Conservation (phyloP, 2,888 invertebrate species). For the Spodoptera littoralis region DNA sequence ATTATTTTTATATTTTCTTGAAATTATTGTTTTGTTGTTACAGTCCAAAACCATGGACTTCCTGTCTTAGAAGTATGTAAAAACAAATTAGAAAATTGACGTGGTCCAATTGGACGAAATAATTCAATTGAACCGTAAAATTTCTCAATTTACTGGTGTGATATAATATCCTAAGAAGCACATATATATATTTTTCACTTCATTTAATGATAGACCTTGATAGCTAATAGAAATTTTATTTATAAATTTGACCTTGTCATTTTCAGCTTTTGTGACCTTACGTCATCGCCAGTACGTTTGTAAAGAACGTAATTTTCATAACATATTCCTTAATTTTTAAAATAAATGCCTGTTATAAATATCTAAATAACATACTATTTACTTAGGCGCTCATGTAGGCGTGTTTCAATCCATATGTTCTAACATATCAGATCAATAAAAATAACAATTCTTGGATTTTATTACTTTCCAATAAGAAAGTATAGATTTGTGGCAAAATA, state of each 20-base stretch:
- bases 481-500: no score
- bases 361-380: not conserved
- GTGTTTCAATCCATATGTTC: no score
- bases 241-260: slow-evolving; percentile 84
- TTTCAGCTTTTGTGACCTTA: slow-evolving; percentile 80
- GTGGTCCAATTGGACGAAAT: not conserved
- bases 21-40: not conserved
- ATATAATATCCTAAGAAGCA: not conserved
- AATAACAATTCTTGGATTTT: no score
- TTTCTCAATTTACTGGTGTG: no score
- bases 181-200: slow-evolving; percentile 2
- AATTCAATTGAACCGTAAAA: no score
- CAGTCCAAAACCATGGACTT: not conserved
- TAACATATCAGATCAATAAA: no score
- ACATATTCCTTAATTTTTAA: not conserved
- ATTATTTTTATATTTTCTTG: not conserved
- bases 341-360: not conserved
- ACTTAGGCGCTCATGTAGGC: no score
- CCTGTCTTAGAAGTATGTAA: not conserved
- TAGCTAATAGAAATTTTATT: slow-evolving; percentile 66
- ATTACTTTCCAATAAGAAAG: no score
- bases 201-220: slow-evolving; percentile 44
- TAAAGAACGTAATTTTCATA: slow-evolving; percentile 15
- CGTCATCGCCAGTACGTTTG: slow-evolving; percentile 71
- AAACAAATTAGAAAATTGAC: slow-evolving; percentile 8